Base-by-base conservation (phyloP, 2,888 invertebrate genomes). In the Euspilapteryx auroguttella region DNA sequence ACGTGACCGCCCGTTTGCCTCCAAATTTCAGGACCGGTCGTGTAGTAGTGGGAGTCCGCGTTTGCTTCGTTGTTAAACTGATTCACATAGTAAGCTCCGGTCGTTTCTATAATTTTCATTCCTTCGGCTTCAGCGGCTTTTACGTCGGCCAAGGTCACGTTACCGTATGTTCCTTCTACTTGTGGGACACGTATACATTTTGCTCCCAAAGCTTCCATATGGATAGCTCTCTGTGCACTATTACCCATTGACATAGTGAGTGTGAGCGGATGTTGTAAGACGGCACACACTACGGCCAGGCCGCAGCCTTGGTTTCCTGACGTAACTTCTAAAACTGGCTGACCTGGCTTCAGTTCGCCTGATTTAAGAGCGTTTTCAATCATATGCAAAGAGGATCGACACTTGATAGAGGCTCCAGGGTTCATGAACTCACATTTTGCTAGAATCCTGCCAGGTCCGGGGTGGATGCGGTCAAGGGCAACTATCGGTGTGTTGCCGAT, bases 351-450 rank as follows among this genome's bases (percentile, higher is more conserved):
- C 24, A 75, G 33, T 3, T 48, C 47, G 8, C 73, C 71, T 10
- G 42, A 45, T 14, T 47, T 47, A 2, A 42, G 32, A 2, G 73
- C 73, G 24, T 47, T 46, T 20, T 46, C 36, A 31, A 75, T 57
- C 73, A 73, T 73, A 32, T 56, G 47, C 25, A 71, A 37, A 0
- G 73, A 58, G 1, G 73, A 75, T 9, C 73, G 58, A 31, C 61
- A 61, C 48, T 75, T 75, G 20, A 75, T 55, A 1, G 73, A 75
- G 8, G 58, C 73, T 15, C 73, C 68, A 6, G 73, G 73, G 30
- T 71, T 75, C 69, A 69, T 73, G 33, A 63, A 73, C 40, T 75
- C 73, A 45, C 73, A 75, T 58, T 73, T 75, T 2, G 55, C 73
- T 23, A 75, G 40, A 32, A 75, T 57, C 12, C 73, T 45, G 5